Conservation (phyloP, 1,140 invertebrate species). For the Ganaspis sp. region DNA sequence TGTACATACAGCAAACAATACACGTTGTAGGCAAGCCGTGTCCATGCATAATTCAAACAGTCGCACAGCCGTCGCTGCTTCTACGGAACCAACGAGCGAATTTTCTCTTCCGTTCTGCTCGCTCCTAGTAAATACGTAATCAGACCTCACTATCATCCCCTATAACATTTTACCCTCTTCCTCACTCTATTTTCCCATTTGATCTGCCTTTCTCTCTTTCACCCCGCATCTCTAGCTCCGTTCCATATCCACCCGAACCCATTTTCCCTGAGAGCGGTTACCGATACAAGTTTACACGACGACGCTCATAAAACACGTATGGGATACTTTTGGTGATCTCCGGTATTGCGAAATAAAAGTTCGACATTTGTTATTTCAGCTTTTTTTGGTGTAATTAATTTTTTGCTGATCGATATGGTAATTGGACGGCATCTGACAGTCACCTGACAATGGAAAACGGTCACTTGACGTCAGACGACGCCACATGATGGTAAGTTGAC, state of each 20-base stretch:
- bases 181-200: conserved; percentile 29
- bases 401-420: not conserved
- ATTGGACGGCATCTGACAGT: no score
- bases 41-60: conserved; percentile 77
- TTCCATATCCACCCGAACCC: not conserved
- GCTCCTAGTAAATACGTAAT: conserved; percentile 76
- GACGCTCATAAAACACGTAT: not conserved
- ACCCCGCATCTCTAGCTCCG: not conserved
- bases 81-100: conserved; percentile 67
- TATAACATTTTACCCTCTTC: conserved; percentile 34
- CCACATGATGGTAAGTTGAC: no score
- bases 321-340: not conserved
- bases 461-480: no score
- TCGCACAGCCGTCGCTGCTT: conserved; percentile 70
- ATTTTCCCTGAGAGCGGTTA: not conserved
- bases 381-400: not conserved
- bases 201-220: not conserved
- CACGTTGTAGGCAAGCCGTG: conserved; percentile 75
- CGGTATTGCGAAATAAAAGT: not conserved
- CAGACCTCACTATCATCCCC: conserved; percentile 70
- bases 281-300: not conserved
- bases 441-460: no score
- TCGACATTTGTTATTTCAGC: not conserved
- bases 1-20: conserved; percentile 74
- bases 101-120: conserved; percentile 74